phyloP scores from a whole-genome alignment of 2,888 invertebrate genomes.

The Agrotis clavis region DNA sequence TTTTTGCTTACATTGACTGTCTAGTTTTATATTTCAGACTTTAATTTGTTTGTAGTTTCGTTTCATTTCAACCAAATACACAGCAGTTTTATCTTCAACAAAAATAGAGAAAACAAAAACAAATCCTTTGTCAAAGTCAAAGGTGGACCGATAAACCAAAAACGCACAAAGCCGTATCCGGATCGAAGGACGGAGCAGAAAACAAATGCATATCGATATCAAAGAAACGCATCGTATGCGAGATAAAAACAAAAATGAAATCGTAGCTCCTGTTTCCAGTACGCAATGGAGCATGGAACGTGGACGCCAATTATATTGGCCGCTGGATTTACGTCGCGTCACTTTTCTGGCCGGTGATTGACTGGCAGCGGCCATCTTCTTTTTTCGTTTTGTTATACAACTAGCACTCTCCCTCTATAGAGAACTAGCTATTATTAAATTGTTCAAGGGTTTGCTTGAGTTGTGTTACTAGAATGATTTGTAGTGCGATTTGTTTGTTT shows the following conservation, averaged over 20 bases:
- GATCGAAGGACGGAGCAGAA: slow-evolving; percentile 37
- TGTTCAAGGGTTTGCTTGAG: slow-evolving; percentile 17
- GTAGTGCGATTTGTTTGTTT: slow-evolving; percentile 28
- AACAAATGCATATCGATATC: slow-evolving; percentile 52
- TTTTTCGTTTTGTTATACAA: slow-evolving; percentile 66
- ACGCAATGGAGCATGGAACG: slow-evolving; percentile 74
- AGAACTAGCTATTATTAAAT: slow-evolving; percentile 54
- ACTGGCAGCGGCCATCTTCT: slow-evolving; percentile 71
- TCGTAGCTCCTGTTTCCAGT: slow-evolving; percentile 49
- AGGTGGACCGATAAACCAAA: slow-evolving; percentile 19
- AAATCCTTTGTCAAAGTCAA: slow-evolving; percentile 12
- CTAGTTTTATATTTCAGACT: not conserved
- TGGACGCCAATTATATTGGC: slow-evolving; percentile 84
- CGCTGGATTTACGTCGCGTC: slow-evolving; percentile 79
- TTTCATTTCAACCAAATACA: not conserved
- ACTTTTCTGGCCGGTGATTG: slow-evolving; percentile 78
- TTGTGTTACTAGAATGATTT: slow-evolving; percentile 34
- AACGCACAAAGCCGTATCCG: slow-evolving; percentile 35
- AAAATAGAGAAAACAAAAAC: slow-evolving; percentile 2
- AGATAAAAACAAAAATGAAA: slow-evolving; percentile 52
- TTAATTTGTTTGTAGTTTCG: not conserved
- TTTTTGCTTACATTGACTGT: not conserved
- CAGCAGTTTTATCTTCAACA: not conserved
- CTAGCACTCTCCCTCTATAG: slow-evolving; percentile 48
- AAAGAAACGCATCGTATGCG: slow-evolving; percentile 48